These are phyloP conservation scores for Myodes glareolus DNA, from an alignment of 2,113 vertebrate genomes.

Conservation along the genomic window DNA sequence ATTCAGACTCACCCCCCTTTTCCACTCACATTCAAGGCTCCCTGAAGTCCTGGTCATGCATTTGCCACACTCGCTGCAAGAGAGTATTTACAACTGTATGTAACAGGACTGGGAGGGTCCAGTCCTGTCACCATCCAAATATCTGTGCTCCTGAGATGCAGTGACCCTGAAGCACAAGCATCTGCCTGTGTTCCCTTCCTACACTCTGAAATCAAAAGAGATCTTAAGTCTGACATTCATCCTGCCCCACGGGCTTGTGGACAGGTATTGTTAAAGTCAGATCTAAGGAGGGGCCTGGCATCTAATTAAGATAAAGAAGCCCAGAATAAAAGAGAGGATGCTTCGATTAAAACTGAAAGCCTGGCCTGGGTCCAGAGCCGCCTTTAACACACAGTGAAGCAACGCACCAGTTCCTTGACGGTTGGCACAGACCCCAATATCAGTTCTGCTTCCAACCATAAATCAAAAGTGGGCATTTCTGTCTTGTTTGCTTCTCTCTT, in stretches of 20 bases:
- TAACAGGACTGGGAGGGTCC: background rate
- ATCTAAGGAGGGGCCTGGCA: background rate
- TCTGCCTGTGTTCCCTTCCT: background rate
- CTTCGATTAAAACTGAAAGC: background rate
- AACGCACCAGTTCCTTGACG: background rate
- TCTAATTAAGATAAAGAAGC: constrained; percentile 45
- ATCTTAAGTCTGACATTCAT: background rate
- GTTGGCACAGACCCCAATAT: background rate
- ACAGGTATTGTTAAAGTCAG: background rate
- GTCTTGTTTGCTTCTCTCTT: background rate
- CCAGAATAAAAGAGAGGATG: background rate
- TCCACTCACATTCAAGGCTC: background rate
- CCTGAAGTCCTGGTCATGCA: background rate
- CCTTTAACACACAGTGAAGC: background rate
- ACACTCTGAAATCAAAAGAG: background rate
- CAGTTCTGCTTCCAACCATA: background rate
- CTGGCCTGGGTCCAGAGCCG: background rate
- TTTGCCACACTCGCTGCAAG: accelerated
- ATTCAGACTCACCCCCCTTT: background rate
- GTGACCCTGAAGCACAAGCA: accelerated
- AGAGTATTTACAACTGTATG: no score
- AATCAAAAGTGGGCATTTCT: background rate
- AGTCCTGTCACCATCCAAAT: background rate
- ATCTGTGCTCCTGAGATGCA: background rate
- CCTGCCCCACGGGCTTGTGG: background rate